A percentile compares a stretch with the other conserved stretches of the same genome.
Evolutionary conservation across 92 coral and sea anemone genomes (phyloP).

Genomic region (Phenganax subtilis): DNA sequence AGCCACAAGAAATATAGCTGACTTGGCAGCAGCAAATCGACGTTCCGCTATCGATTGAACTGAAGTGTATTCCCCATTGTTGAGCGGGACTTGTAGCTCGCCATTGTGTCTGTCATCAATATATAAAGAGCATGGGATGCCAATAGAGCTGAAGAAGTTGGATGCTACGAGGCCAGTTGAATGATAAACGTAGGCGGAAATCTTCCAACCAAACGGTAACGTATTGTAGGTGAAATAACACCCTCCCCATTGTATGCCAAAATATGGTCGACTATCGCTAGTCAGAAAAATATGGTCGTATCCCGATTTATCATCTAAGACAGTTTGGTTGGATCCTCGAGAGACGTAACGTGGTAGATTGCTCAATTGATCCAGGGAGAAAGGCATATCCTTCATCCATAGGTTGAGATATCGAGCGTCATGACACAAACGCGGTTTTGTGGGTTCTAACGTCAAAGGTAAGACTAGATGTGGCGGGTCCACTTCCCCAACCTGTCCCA

Average conservation of each 20-base stretch:
- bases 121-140: no score
- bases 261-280: not conserved
- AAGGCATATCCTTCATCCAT: slow-evolving; percentile 5
- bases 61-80: no score
- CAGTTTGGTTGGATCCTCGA: not conserved
- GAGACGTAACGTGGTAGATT: slow-evolving; percentile 5
- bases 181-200: no score
- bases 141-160: no score
- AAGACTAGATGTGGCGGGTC: not conserved
- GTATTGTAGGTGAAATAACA: no score
- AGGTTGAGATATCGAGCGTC: not conserved
- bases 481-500: not conserved
- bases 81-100: no score
- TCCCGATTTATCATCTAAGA: not conserved
- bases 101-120: no score
- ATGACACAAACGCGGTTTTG: slow-evolving; percentile 7
- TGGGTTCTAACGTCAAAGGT: not conserved
- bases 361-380: not conserved
- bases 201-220: no score
- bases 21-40: no score
- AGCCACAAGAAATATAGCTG: no score
- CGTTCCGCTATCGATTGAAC: no score
- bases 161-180: no score
- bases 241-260: not conserved
- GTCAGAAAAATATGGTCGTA: not conserved